Percentiles rank a stretch among this genome's conserved stretches.
Conservation (phyloP, 2,888 invertebrate genomes). For the Exephanes ischioxanthus region DNA sequence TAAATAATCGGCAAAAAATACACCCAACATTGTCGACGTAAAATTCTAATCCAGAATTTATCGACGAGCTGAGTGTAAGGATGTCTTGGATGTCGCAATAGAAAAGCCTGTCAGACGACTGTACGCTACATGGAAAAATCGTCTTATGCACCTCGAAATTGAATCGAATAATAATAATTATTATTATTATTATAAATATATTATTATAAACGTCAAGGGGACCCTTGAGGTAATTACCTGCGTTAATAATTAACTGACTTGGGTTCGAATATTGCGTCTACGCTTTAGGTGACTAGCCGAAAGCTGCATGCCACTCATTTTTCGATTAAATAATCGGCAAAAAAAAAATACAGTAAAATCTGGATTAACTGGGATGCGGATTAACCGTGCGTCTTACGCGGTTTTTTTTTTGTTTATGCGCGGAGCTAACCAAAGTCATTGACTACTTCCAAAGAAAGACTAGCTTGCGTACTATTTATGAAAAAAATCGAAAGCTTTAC, state of each 20-base stretch:
- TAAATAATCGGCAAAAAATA: conserved; percentile 40
- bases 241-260: conserved; percentile 63
- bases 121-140: not conserved
- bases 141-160: no score
- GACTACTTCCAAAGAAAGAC: no score
- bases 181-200: no score
- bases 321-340: conserved; percentile 41
- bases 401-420: no score
- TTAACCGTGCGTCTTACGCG: no score
- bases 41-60: not conserved
- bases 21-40: not conserved
- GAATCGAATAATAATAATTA: no score
- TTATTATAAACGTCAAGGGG: conserved; percentile 44
- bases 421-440: no score
- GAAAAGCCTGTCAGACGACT: not conserved
- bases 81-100: not conserved
- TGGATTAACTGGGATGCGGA: no score
- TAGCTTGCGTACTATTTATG: no score
- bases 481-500: no score
- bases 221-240: conserved; percentile 57
- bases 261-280: conserved; percentile 31
- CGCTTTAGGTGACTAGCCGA: conserved; percentile 32
- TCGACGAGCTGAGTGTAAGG: not conserved
- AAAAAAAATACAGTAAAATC: not conserved
- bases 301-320: conserved; percentile 3